Conservation (phyloP, 1,140 invertebrate species). For the Myzus persicae region DNA sequence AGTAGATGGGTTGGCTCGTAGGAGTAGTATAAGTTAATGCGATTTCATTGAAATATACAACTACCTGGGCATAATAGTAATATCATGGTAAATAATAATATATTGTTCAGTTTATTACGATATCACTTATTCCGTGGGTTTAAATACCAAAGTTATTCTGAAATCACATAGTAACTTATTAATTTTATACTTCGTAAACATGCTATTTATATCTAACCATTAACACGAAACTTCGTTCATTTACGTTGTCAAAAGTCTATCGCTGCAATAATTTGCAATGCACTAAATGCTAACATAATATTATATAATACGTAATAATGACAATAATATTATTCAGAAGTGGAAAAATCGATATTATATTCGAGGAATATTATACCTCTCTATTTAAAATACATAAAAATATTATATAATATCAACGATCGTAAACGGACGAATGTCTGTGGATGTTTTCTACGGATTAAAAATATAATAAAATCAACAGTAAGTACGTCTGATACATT, state of each 20-base stretch:
- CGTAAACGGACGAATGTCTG: background rate
- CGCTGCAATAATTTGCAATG: background rate
- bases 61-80: background rate
- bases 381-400: background rate
- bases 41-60: background rate
- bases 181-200: background rate
- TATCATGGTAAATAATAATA: background rate
- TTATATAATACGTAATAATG: background rate
- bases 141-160: background rate
- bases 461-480: background rate
- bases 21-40: background rate
- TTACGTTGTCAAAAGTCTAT: background rate
- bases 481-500: background rate
- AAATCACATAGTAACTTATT: background rate
- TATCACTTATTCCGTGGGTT: background rate
- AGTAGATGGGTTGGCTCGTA: background rate
- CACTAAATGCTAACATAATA: background rate
- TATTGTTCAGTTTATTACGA: background rate
- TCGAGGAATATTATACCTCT: background rate
- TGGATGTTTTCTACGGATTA: background rate
- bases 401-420: background rate
- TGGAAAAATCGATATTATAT: background rate
- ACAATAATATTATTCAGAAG: background rate
- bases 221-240: background rate
- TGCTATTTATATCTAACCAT: background rate